Evolutionary conservation across 2,113 vertebrate species (phyloP).

Genomic region (Gallinago media): DNA sequence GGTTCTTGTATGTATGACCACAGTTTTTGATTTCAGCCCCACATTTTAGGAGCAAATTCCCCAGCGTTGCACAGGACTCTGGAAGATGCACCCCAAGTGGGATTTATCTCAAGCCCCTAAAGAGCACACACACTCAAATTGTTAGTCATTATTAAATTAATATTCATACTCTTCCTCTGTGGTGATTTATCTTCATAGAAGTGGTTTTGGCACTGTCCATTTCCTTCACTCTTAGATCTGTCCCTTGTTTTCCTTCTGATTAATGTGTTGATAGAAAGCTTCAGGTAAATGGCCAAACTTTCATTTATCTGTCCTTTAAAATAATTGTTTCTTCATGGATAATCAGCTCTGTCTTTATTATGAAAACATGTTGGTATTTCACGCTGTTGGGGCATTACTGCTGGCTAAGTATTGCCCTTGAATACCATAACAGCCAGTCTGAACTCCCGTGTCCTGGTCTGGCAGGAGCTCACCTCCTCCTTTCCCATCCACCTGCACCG

Average conservation of each 20-base stretch:
- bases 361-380: neutral
- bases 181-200: neutral
- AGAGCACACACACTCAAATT: neutral
- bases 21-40: neutral
- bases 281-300: neutral
- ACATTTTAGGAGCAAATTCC: neutral
- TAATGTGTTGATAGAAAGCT: neutral
- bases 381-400: neutral
- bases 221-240: accelerated
- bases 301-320: neutral
- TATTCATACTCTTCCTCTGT: neutral
- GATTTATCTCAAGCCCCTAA: neutral
- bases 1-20: neutral
- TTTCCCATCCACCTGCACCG: neutral
- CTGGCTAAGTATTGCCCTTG: neutral
- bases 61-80: neutral
- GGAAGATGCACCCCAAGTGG: neutral
- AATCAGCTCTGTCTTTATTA: neutral
- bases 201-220: neutral
- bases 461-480: neutral
- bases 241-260: neutral
- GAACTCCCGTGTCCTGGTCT: neutral
- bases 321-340: neutral
- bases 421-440: neutral
- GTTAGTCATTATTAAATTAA: neutral